These are phyloP conservation scores for Orchestia grillus DNA, from an alignment of 1,140 invertebrate species.

Conservation along the genomic window DNA sequence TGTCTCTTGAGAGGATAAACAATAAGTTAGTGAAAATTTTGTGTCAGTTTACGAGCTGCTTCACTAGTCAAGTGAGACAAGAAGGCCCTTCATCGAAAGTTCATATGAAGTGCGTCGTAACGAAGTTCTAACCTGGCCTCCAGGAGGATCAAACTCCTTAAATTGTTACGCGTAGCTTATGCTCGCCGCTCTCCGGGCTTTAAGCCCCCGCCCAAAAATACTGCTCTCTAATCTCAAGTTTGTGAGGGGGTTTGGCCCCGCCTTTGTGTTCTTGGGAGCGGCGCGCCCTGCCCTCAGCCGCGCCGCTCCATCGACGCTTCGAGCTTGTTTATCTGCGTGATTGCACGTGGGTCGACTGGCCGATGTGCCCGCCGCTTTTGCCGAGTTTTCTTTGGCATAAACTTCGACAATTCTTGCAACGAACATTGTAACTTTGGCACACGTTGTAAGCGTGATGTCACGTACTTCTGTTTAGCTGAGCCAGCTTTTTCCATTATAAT, in stretches of 20 bases:
- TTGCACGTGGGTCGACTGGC: background rate
- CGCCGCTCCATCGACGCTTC: background rate
- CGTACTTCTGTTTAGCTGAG: background rate
- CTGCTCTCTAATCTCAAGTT: conserved; percentile 41
- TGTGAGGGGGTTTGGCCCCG: background rate
- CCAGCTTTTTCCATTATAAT: background rate
- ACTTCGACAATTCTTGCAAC: background rate
- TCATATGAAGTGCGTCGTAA: background rate
- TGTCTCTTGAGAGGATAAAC: background rate
- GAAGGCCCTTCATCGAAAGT: background rate
- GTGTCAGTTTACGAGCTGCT: background rate
- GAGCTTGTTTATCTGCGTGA: background rate
- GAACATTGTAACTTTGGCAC: background rate
- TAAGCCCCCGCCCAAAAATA: conserved; percentile 47
- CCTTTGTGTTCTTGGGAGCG: background rate
- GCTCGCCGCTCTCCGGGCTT: background rate
- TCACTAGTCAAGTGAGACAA: background rate
- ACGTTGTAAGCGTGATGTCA: background rate
- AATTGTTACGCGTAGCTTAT: conserved; percentile 37
- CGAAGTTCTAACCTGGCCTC: background rate
- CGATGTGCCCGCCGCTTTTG: background rate
- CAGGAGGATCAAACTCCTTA: conserved; percentile 46
- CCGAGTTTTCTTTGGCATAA: background rate
- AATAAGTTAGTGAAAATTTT: background rate
- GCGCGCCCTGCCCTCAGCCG: background rate